These are phyloP conservation scores for Thaleichthys pacificus DNA, from an alignment of 2,797 vertebrate species.

Conservation along the genomic window DNA sequence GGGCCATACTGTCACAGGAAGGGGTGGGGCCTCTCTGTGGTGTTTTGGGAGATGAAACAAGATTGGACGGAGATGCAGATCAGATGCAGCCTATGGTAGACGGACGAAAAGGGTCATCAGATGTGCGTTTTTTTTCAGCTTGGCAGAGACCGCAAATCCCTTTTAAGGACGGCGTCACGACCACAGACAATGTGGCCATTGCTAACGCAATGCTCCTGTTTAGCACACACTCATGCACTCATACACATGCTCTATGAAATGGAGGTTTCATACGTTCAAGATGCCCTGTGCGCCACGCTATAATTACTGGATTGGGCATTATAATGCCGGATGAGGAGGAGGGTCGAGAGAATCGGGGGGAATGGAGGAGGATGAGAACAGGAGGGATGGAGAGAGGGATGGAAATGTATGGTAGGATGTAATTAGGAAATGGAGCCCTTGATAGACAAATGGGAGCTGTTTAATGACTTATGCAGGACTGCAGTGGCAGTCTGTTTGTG, in stretches of 20 bases:
- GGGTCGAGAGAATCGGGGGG: background rate
- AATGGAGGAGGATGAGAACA: background rate
- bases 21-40: slow-evolving; percentile 26
- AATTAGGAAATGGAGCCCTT: slow-evolving; percentile 59
- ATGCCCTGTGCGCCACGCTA: too few relatives aligned
- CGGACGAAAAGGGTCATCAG: background rate
- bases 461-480: slow-evolving; percentile 42
- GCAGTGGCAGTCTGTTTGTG: slow-evolving; percentile 41
- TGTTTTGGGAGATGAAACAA: too few relatives aligned
- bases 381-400: background rate
- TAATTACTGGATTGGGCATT: background rate
- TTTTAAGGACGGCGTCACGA: too few relatives aligned
- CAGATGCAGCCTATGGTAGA: too few relatives aligned
- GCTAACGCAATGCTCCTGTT: too few relatives aligned
- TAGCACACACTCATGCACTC: too few relatives aligned
- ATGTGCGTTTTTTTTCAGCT: background rate
- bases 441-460: slow-evolving; percentile 51
- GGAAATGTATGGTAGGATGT: slow-evolving; percentile 5
- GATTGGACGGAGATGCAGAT: too few relatives aligned
- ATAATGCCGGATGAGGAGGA: background rate
- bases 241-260: too few relatives aligned
- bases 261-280: too few relatives aligned
- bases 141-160: too few relatives aligned
- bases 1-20: slow-evolving; percentile 51
- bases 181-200: too few relatives aligned